phyloP scores from a whole-genome alignment of 2,888 invertebrate genomes.

The Agapostemon virescens region DNA sequence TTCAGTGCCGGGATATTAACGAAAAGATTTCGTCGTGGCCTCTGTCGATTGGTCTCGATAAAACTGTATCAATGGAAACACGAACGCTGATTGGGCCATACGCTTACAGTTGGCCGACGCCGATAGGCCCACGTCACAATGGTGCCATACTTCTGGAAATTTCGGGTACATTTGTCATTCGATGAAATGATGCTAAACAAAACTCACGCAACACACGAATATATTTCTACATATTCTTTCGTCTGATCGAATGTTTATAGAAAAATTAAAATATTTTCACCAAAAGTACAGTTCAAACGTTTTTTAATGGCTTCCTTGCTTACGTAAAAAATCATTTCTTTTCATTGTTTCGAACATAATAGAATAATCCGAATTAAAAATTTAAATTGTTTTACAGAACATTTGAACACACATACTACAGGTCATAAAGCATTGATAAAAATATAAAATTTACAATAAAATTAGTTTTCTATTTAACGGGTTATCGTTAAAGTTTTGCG shows the following conservation, averaged over 20 bases:
- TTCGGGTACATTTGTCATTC: conserved; percentile 59
- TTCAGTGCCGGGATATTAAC: conserved; percentile 77
- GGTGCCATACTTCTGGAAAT: conserved; percentile 63
- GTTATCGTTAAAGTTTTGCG: background rate
- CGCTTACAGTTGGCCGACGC: conserved; percentile 82
- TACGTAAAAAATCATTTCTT: background rate
- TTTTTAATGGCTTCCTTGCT: background rate
- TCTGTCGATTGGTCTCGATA: conserved; percentile 82
- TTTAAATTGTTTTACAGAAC: background rate
- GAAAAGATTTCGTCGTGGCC: conserved; percentile 83
- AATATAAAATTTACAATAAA: background rate
- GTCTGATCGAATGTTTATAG: background rate
- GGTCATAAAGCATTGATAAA: background rate
- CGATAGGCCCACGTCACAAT: conserved; percentile 87
- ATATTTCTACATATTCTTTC: conserved; percentile 8
- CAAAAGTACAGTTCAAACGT: background rate
- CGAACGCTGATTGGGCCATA: conserved; percentile 81
- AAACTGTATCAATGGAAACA: conserved; percentile 76
- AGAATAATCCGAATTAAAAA: background rate
- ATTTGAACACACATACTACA: background rate
- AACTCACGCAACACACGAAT: conserved; percentile 32
- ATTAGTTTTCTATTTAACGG: background rate
- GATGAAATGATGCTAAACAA: conserved; percentile 3
- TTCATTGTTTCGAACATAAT: too few species aligned
- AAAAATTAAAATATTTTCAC: background rate